Percentiles rank a stretch among this genome's conserved stretches.
phyloP scores from a whole-genome alignment of 2,113 vertebrate genomes.

The Pampusana beccarii region DNA sequence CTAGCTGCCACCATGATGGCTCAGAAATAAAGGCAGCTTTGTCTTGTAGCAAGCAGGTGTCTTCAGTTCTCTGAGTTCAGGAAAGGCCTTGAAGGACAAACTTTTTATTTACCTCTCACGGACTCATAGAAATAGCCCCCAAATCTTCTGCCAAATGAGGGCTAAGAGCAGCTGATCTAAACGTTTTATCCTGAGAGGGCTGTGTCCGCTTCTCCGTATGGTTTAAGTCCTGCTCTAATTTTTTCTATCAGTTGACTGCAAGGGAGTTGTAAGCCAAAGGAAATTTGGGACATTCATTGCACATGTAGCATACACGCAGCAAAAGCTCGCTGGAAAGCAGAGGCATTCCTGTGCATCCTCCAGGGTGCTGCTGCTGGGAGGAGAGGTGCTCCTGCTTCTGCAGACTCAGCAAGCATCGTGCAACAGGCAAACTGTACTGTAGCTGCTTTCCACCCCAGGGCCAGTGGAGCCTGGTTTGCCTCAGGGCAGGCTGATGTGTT shows the following conservation, averaged over 20 bases:
- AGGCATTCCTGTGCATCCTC: background rate
- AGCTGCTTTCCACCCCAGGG: background rate
- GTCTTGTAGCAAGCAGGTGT: slow-evolving; percentile 15
- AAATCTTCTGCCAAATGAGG: background rate
- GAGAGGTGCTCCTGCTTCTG: background rate
- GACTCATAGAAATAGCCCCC: background rate
- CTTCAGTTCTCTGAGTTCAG: background rate
- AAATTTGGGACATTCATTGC: slow-evolving; percentile 6
- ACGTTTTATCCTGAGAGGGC: background rate
- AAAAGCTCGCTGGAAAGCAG: slow-evolving; percentile 3
- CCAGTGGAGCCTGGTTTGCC: background rate
- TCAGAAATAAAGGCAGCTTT: background rate
- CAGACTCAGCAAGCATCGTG: background rate
- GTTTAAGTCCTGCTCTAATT: slow-evolving; percentile 1
- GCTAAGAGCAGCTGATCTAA: background rate
- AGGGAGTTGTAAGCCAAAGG: slow-evolving; percentile 21
- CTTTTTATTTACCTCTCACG: background rate
- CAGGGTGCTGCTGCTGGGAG: background rate
- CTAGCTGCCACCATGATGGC: background rate
- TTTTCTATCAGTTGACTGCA: background rate
- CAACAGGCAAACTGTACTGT: background rate
- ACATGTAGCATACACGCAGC: background rate
- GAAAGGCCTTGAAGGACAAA: background rate
- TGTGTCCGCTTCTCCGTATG: background rate
- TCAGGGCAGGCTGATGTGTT: background rate